These are phyloP conservation scores for Eonycteris spelaea DNA, from an alignment of 2,113 vertebrate species.

Conservation along the genomic window DNA sequence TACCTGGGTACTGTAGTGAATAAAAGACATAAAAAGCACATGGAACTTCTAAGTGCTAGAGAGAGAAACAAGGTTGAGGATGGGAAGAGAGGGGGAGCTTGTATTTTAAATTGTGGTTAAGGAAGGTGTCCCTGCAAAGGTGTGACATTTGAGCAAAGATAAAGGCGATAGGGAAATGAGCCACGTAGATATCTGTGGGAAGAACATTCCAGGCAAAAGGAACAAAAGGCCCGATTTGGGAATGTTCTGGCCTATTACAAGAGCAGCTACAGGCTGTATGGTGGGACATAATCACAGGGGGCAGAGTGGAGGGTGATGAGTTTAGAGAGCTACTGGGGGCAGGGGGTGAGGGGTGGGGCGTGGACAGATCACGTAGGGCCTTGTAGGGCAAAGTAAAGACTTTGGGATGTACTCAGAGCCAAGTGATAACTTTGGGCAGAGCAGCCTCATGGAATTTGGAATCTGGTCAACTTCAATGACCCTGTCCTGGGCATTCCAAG, in stretches of 20 bases:
- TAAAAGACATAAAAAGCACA: not conserved
- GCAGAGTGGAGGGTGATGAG: rapidly evolving
- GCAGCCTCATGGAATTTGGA: not conserved
- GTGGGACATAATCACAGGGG: not conserved
- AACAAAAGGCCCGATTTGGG: not conserved
- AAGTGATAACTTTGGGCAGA: not conserved
- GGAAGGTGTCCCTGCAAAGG: not conserved
- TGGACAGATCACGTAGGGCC: not conserved
- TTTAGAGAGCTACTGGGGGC: rapidly evolving
- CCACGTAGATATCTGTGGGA: not conserved
- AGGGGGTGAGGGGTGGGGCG: rapidly evolving
- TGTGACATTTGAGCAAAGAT: not conserved
- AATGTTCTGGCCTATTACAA: not conserved
- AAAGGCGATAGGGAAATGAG: not conserved
- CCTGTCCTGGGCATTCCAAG: not conserved
- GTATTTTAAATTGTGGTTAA: not conserved
- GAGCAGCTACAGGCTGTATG: not conserved
- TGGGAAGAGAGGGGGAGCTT: not conserved
- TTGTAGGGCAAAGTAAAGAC: not conserved
- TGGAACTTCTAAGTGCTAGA: not conserved
- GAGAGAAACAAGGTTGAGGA: not conserved
- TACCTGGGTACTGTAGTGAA: not conserved
- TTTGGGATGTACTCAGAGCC: not conserved
- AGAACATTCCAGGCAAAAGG: not conserved
- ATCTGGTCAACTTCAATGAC: not conserved